These are phyloP conservation scores for Microcebus lehilahytsara DNA, from an alignment of 2,113 vertebrate genomes.

Conservation along the genomic window DNA sequence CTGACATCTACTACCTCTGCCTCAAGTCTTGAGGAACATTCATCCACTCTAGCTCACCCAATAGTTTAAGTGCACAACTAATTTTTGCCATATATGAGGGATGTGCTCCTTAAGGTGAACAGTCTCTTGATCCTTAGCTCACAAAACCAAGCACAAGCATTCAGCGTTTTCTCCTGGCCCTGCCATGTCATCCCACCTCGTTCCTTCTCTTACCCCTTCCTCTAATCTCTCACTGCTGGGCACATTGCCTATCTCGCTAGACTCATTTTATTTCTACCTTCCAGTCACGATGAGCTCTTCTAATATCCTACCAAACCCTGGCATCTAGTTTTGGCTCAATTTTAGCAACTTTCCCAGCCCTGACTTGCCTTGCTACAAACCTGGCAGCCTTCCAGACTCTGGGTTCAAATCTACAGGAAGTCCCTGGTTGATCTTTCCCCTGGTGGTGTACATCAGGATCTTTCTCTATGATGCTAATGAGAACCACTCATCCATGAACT, in stretches of 20 bases:
- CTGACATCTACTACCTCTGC: background rate
- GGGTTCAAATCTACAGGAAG: background rate
- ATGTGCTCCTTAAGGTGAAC: background rate
- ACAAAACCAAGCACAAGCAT: background rate
- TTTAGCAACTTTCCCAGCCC: background rate
- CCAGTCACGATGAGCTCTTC: background rate
- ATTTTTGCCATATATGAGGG: background rate
- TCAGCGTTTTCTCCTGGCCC: background rate
- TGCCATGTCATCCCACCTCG: background rate
- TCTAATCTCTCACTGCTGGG: background rate
- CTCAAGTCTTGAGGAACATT: background rate
- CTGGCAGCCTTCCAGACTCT: background rate
- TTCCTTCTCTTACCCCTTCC: background rate
- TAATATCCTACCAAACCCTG: background rate
- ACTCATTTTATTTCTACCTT: background rate
- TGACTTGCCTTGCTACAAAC: background rate
- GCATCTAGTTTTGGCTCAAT: background rate
- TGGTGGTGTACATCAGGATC: background rate
- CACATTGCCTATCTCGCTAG: background rate
- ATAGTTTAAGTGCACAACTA: background rate
- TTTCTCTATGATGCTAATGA: background rate
- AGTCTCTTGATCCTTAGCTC: background rate
- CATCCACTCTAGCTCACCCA: background rate
- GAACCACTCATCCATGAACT: background rate
- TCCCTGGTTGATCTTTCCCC: background rate